These are phyloP conservation scores for Odontamblyopus rebecca DNA, from an alignment of 2,797 vertebrate species.

Conservation along the genomic window DNA sequence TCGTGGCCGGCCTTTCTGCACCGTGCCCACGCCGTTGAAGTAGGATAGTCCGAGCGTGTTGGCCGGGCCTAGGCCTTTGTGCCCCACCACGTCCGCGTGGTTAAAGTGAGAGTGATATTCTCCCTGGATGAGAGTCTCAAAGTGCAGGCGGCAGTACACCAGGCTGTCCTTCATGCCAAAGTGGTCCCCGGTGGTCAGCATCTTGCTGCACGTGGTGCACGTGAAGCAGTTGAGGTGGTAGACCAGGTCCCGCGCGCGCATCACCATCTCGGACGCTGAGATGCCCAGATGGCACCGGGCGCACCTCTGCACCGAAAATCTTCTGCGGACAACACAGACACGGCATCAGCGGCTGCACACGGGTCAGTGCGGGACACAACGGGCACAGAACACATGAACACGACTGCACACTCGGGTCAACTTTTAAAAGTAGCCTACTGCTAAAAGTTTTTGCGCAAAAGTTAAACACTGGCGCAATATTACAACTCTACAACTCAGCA, in stretches of 20 bases:
- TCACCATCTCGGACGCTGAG: conserved; percentile 99
- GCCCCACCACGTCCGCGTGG: conserved; percentile 90
- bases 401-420: not conserved
- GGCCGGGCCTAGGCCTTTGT: conserved; percentile 88
- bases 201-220: conserved; percentile 97
- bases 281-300: conserved; percentile 97
- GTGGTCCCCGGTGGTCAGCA: conserved; percentile 97
- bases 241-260: conserved; percentile 96
- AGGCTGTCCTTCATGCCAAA: conserved; percentile 99
- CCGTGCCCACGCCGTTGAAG: conserved; percentile 96
- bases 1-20: conserved; percentile 95
- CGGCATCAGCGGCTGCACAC: conserved; percentile 50
- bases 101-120: conserved; percentile 96
- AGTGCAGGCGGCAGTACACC: conserved; percentile 98
- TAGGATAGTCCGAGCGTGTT: conserved; percentile 94
- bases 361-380: not conserved
- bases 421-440: not conserved
- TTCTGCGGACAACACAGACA: conserved; percentile 82
- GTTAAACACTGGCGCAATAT: not conserved
- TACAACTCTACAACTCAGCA: too few species aligned
- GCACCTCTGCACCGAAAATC: conserved; percentile 98
- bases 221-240: conserved; percentile 99
- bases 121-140: conserved; percentile 97
- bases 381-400: not conserved
- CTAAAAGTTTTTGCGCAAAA: not conserved